Evolutionary conservation across 2,888 invertebrate species (phyloP), one percentile per base, ranked within the genome.

Genomic region (Celastrina argiolus): DNA sequence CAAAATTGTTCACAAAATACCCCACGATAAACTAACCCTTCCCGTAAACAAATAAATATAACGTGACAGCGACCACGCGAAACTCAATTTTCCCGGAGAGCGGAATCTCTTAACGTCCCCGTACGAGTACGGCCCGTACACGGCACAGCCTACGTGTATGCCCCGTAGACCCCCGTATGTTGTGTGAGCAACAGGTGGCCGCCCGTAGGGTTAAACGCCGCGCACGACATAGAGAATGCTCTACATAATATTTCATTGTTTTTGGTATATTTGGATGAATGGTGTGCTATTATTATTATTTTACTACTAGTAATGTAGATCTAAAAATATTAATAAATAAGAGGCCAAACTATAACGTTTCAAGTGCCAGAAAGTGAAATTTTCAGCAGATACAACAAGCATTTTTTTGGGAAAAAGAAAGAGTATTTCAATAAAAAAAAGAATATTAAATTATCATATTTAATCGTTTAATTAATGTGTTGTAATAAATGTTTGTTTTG

Each of bases 131-230:
- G 22, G 4, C 51, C 51, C 5, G 51, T 12, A 51, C 14, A 12
- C 51, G 10, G 51, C 22, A 51, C 51, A 22, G 74, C 73, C 72
- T 74, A 74, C 73, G 72, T 71, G 42, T 69, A 67, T 70, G 81
- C 80, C 78, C 80, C 80, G 81, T 80, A 76, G 77, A 74, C 70
- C 70, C 70, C 66, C 74, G 77, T 80, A 77, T 78, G 78, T 80
- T 88, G 81, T 87, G 84, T 76, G 74, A 73, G 81, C 88, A 90
- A 90, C 90, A 90, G 88, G 90, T 91, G 88, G 87, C 76, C 70
- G 85, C 87, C 89, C 88, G 88, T 89, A 88, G 89, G 90, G 90
- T 90, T 90, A 90, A 88, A 79, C 82, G 82, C 74, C 73, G 71
- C 75, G 70, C 73, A 73, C 68, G 77, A 58, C 69, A 12, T 68